These are phyloP conservation scores for Lanistes nyassanus DNA, from an alignment of 1,140 invertebrate species.

Conservation along the genomic window DNA sequence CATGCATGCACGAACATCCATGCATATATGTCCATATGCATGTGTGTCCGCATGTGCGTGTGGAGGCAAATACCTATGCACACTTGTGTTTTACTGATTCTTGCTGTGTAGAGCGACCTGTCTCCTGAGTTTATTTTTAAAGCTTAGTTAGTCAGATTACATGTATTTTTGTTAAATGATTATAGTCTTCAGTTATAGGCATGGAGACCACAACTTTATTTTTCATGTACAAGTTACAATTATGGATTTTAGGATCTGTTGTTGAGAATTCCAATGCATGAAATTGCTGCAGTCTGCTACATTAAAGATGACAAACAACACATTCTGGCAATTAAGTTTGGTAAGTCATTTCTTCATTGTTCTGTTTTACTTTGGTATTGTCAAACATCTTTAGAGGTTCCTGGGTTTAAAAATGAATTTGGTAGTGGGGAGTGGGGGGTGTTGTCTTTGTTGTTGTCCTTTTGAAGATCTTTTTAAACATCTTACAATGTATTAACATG, in stretches of 20 bases:
- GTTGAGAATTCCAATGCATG: constrained; percentile 59
- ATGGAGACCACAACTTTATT: no score
- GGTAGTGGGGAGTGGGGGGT: no score
- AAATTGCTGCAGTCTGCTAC: constrained; percentile 65
- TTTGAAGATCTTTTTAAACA: no score
- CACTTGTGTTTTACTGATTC: no score
- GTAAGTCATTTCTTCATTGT: constrained; percentile 41
- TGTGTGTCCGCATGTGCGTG: constrained; percentile 8
- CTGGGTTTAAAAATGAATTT: neutral
- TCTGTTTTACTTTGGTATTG: no score
- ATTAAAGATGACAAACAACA: constrained; percentile 63
- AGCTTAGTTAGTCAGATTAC: no score
- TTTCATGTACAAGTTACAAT: no score
- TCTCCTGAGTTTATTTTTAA: no score
- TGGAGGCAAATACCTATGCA: neutral
- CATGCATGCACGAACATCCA: constrained; percentile 9
- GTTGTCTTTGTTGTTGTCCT: neutral
- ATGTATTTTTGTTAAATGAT: no score
- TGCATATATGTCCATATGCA: constrained; percentile 2
- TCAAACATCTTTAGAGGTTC: neutral
- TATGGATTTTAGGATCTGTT: constrained; percentile 48
- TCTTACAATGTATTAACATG: no score
- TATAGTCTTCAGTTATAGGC: no score
- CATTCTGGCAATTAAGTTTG: constrained; percentile 63
- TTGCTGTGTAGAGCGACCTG: no score